These are phyloP conservation scores for Netelia melanura DNA, from an alignment of 2,888 invertebrate species.

Conservation along the genomic window DNA sequence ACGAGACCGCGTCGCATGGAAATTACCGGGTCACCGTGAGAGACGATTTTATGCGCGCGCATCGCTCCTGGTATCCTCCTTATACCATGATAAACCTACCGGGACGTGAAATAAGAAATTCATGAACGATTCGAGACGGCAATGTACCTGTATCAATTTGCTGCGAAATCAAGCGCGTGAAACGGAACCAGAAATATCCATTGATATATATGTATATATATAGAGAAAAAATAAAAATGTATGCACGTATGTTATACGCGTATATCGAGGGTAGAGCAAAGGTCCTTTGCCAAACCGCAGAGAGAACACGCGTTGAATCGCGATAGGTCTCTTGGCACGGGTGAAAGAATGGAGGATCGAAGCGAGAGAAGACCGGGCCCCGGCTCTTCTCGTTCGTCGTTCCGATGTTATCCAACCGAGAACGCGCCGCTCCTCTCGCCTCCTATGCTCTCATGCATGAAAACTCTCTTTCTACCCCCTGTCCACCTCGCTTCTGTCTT, in stretches of 20 bases:
- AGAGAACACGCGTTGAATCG: slow-evolving; percentile 69
- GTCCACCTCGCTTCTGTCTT: slow-evolving; percentile 68
- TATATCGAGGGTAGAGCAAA: slow-evolving; percentile 24
- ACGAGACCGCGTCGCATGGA: slow-evolving; percentile 57
- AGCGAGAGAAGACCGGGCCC: slow-evolving; percentile 67
- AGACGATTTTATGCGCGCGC: slow-evolving; percentile 23
- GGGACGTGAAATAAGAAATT: slow-evolving; percentile 34
- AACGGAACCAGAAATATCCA: slow-evolving; percentile 38
- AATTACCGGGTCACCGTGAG: slow-evolving; percentile 52
- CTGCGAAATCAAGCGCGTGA: slow-evolving; percentile 35
- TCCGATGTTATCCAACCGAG: slow-evolving; percentile 74
- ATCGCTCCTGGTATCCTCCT: background rate
- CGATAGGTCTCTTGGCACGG: slow-evolving; percentile 34
- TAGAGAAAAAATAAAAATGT: slow-evolving; percentile 49
- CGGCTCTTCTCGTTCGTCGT: slow-evolving; percentile 60
- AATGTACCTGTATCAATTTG: background rate
- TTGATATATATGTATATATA: background rate
- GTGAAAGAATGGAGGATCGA: slow-evolving; percentile 58
- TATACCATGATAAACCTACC: background rate
- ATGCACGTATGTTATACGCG: slow-evolving; percentile 24
- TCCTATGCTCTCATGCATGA: slow-evolving; percentile 52
- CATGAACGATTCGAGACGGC: slow-evolving; percentile 23
- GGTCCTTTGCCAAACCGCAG: slow-evolving; percentile 63
- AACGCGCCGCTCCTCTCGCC: slow-evolving; percentile 71
- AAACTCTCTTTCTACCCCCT: slow-evolving; percentile 67